These are phyloP conservation scores for Pantherophis vulpinus DNA, from an alignment of 2,797 vertebrate species.

Conservation along the genomic window DNA sequence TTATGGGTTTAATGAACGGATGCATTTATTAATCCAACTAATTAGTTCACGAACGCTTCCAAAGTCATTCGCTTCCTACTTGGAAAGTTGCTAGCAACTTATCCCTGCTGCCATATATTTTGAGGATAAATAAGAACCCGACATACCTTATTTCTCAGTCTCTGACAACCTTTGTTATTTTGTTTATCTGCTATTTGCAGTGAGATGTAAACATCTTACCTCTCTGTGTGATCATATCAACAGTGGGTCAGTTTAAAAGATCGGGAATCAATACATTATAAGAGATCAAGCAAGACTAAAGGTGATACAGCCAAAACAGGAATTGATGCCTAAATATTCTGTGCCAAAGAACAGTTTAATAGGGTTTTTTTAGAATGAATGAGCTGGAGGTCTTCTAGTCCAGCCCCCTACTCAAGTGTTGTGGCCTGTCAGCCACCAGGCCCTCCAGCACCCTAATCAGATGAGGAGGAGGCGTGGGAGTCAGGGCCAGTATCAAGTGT, in stretches of 20 bases:
- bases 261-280: constrained; percentile 77
- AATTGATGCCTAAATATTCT: constrained; percentile 39
- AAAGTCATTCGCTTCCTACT: constrained; percentile 46
- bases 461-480: too few relatives aligned
- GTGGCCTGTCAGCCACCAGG: too few relatives aligned
- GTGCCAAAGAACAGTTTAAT: constrained; percentile 54
- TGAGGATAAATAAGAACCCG: constrained; percentile 58
- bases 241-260: constrained; percentile 75
- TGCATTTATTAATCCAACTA: constrained; percentile 24
- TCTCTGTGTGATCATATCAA: constrained; percentile 71
- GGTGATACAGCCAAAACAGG: constrained; percentile 28
- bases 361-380: neutral
- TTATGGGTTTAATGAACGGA: neutral
- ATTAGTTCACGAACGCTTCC: constrained; percentile 17
- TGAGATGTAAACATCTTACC: constrained; percentile 76
- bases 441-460: too few relatives aligned
- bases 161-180: constrained; percentile 76
- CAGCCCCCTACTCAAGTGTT: neutral
- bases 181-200: constrained; percentile 74
- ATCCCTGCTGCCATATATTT: constrained; percentile 48
- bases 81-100: constrained; percentile 53
- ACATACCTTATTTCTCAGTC: constrained; percentile 61
- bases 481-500: too few relatives aligned
- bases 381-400: neutral
- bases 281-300: constrained; percentile 68